Percentiles rank a stretch among this genome's conserved stretches.
Conservation (phyloP, 2,888 invertebrate species). For the Arctia plantaginis region DNA sequence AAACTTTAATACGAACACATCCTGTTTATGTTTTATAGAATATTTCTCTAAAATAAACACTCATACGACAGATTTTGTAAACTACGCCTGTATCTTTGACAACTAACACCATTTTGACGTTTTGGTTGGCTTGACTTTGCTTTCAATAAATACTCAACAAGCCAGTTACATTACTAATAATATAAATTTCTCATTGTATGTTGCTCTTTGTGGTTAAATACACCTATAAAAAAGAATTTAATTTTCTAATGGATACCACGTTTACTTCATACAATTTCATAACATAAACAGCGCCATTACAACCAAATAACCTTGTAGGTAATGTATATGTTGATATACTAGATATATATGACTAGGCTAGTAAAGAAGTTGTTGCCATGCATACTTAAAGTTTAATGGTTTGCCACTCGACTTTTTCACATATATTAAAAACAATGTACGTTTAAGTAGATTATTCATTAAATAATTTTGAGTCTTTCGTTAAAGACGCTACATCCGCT, state of each 20-base stretch:
- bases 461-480: background rate
- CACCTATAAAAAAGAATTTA: constrained; percentile 46
- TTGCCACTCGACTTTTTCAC: background rate
- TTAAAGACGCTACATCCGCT: background rate
- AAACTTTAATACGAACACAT: constrained; percentile 70
- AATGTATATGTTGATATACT: background rate
- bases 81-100: constrained; percentile 83
- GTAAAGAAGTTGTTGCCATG: constrained; percentile 3
- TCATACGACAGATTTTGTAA: constrained; percentile 71
- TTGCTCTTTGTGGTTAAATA: constrained; percentile 25
- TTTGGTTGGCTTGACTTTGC: constrained; percentile 66
- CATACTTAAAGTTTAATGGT: background rate
- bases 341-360: background rate
- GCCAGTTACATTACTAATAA: constrained; percentile 70
- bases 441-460: background rate
- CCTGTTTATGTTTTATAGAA: constrained; percentile 64
- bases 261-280: constrained; percentile 17
- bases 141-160: constrained; percentile 60
- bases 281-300: constrained; percentile 21
- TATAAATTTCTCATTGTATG: constrained; percentile 37
- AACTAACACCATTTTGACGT: constrained; percentile 85
- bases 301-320: constrained; percentile 36
- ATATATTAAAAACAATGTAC: background rate
- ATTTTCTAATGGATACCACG: constrained; percentile 37
- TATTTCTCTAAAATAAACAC: constrained; percentile 74